Evolutionary conservation across 2,113 vertebrate species (phyloP).

Genomic region (Machaerirhynchus nigripectus): DNA sequence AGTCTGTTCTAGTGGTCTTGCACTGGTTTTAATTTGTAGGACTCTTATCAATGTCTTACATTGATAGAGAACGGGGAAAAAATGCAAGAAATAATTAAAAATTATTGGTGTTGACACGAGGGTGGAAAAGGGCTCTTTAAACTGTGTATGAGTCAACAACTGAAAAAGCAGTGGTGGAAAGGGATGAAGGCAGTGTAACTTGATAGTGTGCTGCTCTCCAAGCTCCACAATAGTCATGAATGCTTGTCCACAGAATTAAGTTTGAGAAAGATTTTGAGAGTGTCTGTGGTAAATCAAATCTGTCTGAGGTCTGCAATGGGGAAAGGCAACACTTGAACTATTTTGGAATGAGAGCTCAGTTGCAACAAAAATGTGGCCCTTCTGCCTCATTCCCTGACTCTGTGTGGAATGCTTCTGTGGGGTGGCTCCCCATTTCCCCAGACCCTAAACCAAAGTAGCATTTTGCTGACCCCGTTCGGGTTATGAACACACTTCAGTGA

Average conservation of each 20-base stretch:
- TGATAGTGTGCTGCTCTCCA: background rate
- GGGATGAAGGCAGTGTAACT: background rate
- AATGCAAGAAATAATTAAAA: background rate
- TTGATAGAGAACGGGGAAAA: background rate
- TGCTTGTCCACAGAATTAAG: background rate
- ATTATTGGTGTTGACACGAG: background rate
- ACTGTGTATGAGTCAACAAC: background rate
- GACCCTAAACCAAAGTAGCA: background rate
- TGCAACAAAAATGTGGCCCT: background rate
- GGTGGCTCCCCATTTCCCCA: background rate
- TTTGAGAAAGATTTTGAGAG: background rate
- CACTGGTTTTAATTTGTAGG: background rate
- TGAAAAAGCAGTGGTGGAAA: background rate
- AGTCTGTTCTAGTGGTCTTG: background rate
- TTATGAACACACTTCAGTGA: background rate
- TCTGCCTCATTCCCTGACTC: rapidly evolving
- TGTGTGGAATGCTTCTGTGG: background rate
- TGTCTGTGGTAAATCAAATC: background rate
- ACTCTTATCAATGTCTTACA: background rate
- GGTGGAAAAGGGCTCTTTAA: background rate
- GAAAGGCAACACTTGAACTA: background rate
- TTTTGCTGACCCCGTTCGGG: rapidly evolving
- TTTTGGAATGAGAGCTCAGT: background rate
- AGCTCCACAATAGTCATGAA: background rate
- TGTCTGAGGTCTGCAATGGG: background rate